Base-by-base conservation (phyloP, 2,888 invertebrate species). In the Pyrrhia umbra region DNA sequence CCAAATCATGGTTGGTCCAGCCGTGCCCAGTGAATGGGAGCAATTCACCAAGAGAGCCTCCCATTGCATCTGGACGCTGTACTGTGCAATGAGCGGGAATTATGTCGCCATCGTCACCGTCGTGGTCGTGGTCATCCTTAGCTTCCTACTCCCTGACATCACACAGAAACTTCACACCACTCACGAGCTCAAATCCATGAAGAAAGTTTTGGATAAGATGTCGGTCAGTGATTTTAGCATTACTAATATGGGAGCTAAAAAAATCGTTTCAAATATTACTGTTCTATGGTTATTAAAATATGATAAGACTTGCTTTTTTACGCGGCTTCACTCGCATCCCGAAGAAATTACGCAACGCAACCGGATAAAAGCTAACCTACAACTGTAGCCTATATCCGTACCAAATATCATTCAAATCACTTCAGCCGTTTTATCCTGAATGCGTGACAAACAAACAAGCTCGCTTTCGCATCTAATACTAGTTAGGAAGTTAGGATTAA, bases 61-160 rank as follows among this genome's bases (percentile, higher is more conserved):
- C 4, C 60, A 75, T 23, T 85, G 81, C 61, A 54, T 86, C 21
- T 73, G 80, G 72, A 52, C 79, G 13, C 63, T 66, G 0, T 87
- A 81, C 66, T 65, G 75, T 4, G 64, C 69, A 16, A 73, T 87
- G 69, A 79, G 75, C 25, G 82, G 78, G 2, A 87, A 85, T 67
- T 89, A 87, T 49, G 47, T 89, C 15, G 77, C 83, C 0, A 47
- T 90, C 1, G 75, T 77, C 1, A 88, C 88, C 0, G 68, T 92
- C 0, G 42, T 89, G 2, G 46, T 89, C 2, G 81, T 92, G 0
- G 77, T 92, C 2, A 37, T 90, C 3, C 75, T 93, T 2, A 89
- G 86, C 42, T 85, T 90, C 27, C 61, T 92, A 0, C 72, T 92
- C 1, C 91, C 92, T 0, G 87, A 89, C 39, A 81, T 92, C 43